Percentiles rank a stretch among this genome's conserved stretches.
Evolutionary conservation across 2,797 vertebrate genomes (phyloP).

Genomic region (Xerus rutilus): DNA sequence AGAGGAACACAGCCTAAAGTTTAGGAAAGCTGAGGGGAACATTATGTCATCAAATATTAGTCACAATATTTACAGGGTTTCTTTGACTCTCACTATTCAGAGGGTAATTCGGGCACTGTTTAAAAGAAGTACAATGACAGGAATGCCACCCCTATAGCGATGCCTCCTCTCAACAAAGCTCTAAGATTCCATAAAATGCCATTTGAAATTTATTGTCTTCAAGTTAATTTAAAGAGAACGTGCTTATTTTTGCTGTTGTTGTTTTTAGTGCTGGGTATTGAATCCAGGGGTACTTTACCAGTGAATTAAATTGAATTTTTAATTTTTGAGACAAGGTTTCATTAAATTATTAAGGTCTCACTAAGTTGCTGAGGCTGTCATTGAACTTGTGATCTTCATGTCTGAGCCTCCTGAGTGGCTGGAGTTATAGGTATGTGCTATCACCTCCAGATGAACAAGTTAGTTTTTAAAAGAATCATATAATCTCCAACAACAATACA

Average conservation of each 20-base stretch:
- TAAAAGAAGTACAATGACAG: constrained; percentile 75
- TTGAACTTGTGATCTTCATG: too few species aligned
- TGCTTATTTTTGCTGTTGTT: background rate
- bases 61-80: constrained; percentile 55
- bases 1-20: background rate
- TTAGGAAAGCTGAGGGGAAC: background rate
- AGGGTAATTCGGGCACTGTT: constrained; percentile 56
- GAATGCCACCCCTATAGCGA: background rate
- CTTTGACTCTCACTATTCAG: constrained; percentile 37
- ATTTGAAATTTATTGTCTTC: constrained; percentile 49
- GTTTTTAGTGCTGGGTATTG: too few species aligned
- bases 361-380: too few species aligned
- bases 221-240: constrained; percentile 70
- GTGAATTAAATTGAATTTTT: too few species aligned
- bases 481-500: constrained; percentile 58
- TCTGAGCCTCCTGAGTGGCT: too few species aligned
- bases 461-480: constrained; percentile 61
- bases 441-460: background rate
- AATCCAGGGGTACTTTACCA: too few species aligned
- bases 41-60: background rate
- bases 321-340: too few species aligned
- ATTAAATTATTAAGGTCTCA: too few species aligned
- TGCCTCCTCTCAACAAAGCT: constrained; percentile 26
- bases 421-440: too few species aligned
- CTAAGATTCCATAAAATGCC: constrained; percentile 57